Base-by-base conservation (phyloP, 2,797 vertebrate genomes). In the Enteromius treurensis region DNA sequence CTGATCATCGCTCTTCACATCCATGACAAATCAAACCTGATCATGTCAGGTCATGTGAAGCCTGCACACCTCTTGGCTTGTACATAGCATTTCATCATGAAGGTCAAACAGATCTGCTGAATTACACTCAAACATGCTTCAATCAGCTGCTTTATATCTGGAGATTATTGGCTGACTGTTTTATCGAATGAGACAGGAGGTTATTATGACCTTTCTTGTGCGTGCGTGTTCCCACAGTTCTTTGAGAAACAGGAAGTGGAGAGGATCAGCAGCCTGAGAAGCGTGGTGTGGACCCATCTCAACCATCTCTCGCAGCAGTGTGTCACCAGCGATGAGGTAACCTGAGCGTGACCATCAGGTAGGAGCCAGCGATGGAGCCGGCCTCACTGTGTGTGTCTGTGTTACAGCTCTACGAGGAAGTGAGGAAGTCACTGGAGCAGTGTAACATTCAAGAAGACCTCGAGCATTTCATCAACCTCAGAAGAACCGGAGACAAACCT, bases 251-350 rank as follows among this genome's bases (percentile, higher is more conserved):
- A 97, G 90, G 95, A 98, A 58, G 92, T 92, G 0, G 97, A 98
- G 85, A 91, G 97, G 49, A 97, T 98, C 90, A 95, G 89, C 89
- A 95, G 93, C 64, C 91, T 98, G 87, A 95, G 98, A 86, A 97
- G 96, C 1, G 90, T 95, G 0, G 76, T 98, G 17, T 99, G 97
- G 98, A 94, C 96, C n/a, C 97, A 99, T 0, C 83, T 96, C 80
- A 99, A 99, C 87, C 97, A 97, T 77, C 96, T 98, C 0, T 99
- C 98, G 3, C 95, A 96, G 91, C 95, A 95, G 58, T 98, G 97
- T 26, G 96, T 99, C 84, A 95, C 89, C 85, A 96, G 91, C 0
- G 98, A 99, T 2, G 96, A 97, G 88, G 98, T 99, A 68, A 74
- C 13, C 7, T 51, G 5, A 83, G 15, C 29, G 4, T n/a, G 10